Percentiles rank a stretch among this genome's conserved stretches.
These are phyloP conservation scores for Coecobrya sp. DNA, from an alignment of 2,888 invertebrate genomes.

Conservation along the genomic window DNA sequence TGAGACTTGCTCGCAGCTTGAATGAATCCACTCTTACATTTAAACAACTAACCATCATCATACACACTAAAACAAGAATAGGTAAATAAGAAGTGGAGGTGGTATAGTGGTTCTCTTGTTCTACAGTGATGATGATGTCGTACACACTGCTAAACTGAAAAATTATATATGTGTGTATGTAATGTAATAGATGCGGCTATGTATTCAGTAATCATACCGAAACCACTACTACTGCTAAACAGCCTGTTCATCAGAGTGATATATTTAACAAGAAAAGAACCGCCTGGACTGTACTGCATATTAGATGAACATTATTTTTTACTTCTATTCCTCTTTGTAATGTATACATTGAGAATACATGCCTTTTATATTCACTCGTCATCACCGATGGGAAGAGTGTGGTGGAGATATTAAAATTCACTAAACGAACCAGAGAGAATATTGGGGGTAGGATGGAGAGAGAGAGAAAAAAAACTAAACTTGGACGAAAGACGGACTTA, in stretches of 20 bases:
- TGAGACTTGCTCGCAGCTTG: conserved; percentile 81
- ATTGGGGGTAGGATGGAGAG: conserved; percentile 8
- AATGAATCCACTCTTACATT: conserved; percentile 76
- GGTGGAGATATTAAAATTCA: conserved; percentile 73
- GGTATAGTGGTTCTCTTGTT: not conserved
- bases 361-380: conserved; percentile 24
- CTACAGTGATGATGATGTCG: conserved; percentile 21
- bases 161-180: conserved; percentile 50
- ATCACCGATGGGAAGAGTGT: conserved; percentile 46
- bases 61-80: conserved; percentile 12
- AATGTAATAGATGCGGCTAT: conserved; percentile 26
- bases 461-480: conserved; percentile 41
- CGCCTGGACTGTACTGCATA: conserved; percentile 49
- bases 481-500: not conserved
- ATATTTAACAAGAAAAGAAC: conserved; percentile 60
- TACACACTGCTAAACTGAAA: conserved; percentile 45
- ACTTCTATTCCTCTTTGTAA: not conserved
- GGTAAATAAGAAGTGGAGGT: conserved; percentile 1
- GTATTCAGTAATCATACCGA: conserved; percentile 29
- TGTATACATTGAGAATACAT: not conserved
- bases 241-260: conserved; percentile 46
- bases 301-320: conserved; percentile 25
- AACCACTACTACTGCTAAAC: conserved; percentile 14
- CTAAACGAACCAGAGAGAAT: conserved; percentile 47
- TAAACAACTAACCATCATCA: conserved; percentile 53